phyloP scores from a whole-genome alignment of 2,888 invertebrate species.

The Dicyrtoma fusca region DNA sequence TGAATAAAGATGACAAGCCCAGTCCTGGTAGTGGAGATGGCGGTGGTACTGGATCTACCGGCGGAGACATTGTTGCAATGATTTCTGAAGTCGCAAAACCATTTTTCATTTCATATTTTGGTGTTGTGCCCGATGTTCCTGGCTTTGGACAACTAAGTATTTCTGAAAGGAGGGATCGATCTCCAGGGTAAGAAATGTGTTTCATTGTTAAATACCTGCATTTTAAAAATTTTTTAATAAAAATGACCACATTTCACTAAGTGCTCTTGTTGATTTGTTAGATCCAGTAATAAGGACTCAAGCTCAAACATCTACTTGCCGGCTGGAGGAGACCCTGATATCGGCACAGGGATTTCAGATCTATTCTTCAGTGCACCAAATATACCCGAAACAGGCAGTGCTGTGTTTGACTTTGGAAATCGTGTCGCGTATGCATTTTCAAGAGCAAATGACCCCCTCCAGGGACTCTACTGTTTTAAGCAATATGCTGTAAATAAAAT shows the following conservation, averaged over 20 bases:
- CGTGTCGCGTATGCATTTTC: slow-evolving; percentile 52
- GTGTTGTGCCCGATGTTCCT: slow-evolving; percentile 51
- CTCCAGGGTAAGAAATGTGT: slow-evolving; percentile 27
- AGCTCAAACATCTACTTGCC: not conserved
- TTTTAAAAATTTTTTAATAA: not conserved
- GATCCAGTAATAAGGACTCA: slow-evolving; percentile 19
- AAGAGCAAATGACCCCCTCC: slow-evolving; percentile 54
- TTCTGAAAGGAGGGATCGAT: slow-evolving; percentile 26
- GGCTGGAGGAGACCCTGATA: slow-evolving; percentile 53
- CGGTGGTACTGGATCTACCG: not conserved
- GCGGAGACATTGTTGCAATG: slow-evolving; percentile 43
- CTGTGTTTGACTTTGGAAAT: slow-evolving; percentile 54
- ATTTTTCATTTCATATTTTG: slow-evolving; percentile 55
- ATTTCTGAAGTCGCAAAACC: slow-evolving; percentile 53
- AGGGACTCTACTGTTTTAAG: slow-evolving; percentile 56
- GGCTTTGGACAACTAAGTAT: slow-evolving; percentile 42
- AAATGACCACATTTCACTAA: not conserved
- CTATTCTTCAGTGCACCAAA: slow-evolving; percentile 47
- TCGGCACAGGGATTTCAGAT: slow-evolving; percentile 52
- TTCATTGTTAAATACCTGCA: not conserved
- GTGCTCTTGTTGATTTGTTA: not conserved
- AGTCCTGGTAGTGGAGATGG: slow-evolving; percentile 11
- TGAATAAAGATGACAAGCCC: slow-evolving; percentile 18
- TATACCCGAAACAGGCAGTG: slow-evolving; percentile 52
- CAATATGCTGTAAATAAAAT: slow-evolving; percentile 56